Evolutionary conservation across 1,140 invertebrate genomes (phyloP), one percentile per base, ranked within the genome.

Genomic region (Hormaphis cornu): DNA sequence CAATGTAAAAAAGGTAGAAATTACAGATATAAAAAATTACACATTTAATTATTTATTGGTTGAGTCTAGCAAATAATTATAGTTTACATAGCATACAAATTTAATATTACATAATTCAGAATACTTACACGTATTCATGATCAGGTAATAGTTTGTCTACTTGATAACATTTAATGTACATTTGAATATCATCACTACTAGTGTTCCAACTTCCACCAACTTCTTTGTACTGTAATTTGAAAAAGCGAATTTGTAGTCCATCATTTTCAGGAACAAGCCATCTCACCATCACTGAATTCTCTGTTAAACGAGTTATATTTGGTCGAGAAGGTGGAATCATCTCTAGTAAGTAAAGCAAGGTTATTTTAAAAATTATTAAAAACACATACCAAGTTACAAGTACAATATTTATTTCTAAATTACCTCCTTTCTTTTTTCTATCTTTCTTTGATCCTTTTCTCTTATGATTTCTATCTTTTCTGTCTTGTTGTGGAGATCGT

Each of bases 221-320:
- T 77, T 91, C 87, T 56, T 84, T 83, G 74, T 90, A 91, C 74
- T 93, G 90, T 3, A 95, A 90, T 80, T 95, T 94, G 77, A 95
- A 97, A 76, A 96, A 95, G 71, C 83, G 81, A 71, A 97, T 93
- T 0, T 86, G 82, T 16, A 95, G 77, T 0, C 91, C 91, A 69
- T 77, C 76, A 73, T 92, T 90, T 14, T 84, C 80, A 0, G 89
- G 87, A 7, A 91, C 88, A 2, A 84, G 83, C 95, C 95, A 97
- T 28, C 89, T 83, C 0, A 97, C 86, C 87, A 95, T 93, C 0
- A 96, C 93, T 1, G 92, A 91, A n/a, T 89, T 83, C 74, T 95
- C 90, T 0, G 90, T 88, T 22, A 95, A 76, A 10, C 91, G 82
- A 0, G 89, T 91, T 5, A 97, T 85, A 74, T 89, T 89, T 0